Base-by-base conservation (phyloP, 2,797 vertebrate genomes). In the Urocyon cinereoargenteus region DNA sequence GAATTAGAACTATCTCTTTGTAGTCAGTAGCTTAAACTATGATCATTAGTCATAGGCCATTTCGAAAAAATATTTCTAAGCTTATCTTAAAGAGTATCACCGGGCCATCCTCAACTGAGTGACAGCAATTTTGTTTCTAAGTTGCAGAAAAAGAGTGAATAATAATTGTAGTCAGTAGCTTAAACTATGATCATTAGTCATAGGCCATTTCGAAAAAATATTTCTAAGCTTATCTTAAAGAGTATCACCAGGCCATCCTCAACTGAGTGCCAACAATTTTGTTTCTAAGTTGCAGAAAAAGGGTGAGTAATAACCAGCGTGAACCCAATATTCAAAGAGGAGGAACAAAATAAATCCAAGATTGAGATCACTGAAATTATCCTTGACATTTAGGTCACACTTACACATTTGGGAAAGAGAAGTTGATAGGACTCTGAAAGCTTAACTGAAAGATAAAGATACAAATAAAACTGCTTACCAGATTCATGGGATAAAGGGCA, bases 51-150 rank as follows among this genome's bases (percentile, higher is more conserved):
- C 82, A 57, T 9, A 77, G 2, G 11, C 3, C 28, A 88, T 70
- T 93, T 93, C 5, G 15, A 57, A 66, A 57, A 51, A 68, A 9
- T 66, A 4, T 57, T 61, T 79, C 51, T 96, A 66, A 88, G 40
- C 28, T 83, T 82, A 24, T 92, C 82, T 49, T 94, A 61, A 49
- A 72, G 19, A 85, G 61, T 40, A 6, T 62, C 51, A 51, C n/a
- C 6, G 18, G 45, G 53, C 40, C 5, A 64, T 84, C 26, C 22
- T 64, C 16, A 84, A 45, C 3, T 64, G 28, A n/a, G 4, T 59
- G 53, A 10, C 34, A 96, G 45, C 8, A 70, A n/a, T 77, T 93
- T 78, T 91, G 49, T 61, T 96, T 87, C 53, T 81, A 72, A 36
- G 15, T 66, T 55, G 3, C 13, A 78, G 87, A 55, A 61, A 92